These are phyloP conservation scores for Antechinus flavipes DNA, from an alignment of 2,113 vertebrate genomes.

Conservation along the genomic window DNA sequence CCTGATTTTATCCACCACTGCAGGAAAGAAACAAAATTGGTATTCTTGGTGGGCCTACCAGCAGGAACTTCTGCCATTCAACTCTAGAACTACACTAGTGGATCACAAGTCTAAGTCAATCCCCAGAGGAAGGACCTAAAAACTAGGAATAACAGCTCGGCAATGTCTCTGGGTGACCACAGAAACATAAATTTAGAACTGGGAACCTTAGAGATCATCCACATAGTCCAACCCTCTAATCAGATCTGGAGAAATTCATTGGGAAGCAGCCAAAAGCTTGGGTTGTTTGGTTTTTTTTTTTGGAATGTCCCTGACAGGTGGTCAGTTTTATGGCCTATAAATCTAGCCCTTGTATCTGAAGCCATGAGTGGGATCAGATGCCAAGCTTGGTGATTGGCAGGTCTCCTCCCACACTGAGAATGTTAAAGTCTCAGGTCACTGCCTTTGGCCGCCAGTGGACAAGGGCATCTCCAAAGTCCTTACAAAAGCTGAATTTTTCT, in stretches of 20 bases:
- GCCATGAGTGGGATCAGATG: not conserved
- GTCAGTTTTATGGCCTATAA: not conserved
- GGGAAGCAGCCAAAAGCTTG: not conserved
- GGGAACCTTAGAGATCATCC: not conserved
- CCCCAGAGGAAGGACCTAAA: not conserved
- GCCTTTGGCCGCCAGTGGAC: not conserved
- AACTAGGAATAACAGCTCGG: not conserved
- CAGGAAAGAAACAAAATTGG: not conserved
- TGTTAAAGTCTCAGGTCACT: not conserved
- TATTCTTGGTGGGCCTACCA: not conserved
- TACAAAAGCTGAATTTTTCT: not conserved
- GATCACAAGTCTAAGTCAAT: not conserved
- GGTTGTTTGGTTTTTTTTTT: not conserved
- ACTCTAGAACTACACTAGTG: not conserved
- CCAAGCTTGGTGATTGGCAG: not conserved
- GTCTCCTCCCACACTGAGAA: not conserved
- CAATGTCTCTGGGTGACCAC: not conserved
- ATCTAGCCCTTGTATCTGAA: not conserved
- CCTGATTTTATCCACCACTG: not conserved
- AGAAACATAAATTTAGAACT: not conserved
- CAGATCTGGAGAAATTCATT: not conserved
- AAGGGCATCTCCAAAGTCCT: not conserved
- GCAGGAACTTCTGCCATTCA: not conserved
- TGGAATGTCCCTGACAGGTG: not conserved
- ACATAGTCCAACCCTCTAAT: not conserved